These are phyloP conservation scores for Campylorhamphus procurvoides DNA, from an alignment of 2,113 vertebrate species.

Conservation along the genomic window DNA sequence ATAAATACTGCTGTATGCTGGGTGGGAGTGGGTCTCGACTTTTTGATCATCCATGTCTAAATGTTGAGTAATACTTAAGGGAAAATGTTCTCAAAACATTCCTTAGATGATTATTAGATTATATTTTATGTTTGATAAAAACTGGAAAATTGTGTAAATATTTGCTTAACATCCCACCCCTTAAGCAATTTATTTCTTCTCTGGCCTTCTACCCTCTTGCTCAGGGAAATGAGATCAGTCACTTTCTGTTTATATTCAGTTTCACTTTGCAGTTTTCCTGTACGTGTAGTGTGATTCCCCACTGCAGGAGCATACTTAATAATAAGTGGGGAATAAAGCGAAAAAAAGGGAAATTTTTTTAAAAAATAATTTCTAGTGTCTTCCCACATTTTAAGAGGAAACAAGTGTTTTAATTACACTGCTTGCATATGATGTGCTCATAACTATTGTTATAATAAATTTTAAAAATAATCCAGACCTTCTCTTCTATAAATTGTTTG, in stretches of 20 bases:
- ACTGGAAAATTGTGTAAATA: slow-evolving; percentile 63
- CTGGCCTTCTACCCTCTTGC: slow-evolving; percentile 48
- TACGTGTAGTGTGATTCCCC: neutral
- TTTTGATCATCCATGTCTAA: slow-evolving; percentile 63
- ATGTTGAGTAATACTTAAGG: slow-evolving; percentile 66
- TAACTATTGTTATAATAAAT: neutral
- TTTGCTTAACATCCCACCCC: slow-evolving; percentile 67
- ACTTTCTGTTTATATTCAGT: slow-evolving; percentile 54
- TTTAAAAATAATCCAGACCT: neutral
- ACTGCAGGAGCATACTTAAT: neutral
- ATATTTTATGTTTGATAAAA: slow-evolving; percentile 71
- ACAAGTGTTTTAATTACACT: neutral
- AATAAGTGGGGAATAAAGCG: neutral
- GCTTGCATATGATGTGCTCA: neutral
- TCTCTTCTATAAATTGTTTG: neutral
- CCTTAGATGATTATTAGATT: slow-evolving; percentile 71
- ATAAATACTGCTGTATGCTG: slow-evolving; percentile 48
- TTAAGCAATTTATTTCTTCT: slow-evolving; percentile 59
- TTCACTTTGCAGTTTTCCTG: slow-evolving; percentile 41
- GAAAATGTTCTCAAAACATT: slow-evolving; percentile 68
- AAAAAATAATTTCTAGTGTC: neutral
- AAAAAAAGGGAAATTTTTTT: neutral
- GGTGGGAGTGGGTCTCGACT: slow-evolving; percentile 54
- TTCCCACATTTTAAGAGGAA: neutral
- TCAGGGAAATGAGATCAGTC: slow-evolving; percentile 56